Evolutionary conservation across 2,888 invertebrate species (phyloP).

Genomic region (Loripinus fragilis): DNA sequence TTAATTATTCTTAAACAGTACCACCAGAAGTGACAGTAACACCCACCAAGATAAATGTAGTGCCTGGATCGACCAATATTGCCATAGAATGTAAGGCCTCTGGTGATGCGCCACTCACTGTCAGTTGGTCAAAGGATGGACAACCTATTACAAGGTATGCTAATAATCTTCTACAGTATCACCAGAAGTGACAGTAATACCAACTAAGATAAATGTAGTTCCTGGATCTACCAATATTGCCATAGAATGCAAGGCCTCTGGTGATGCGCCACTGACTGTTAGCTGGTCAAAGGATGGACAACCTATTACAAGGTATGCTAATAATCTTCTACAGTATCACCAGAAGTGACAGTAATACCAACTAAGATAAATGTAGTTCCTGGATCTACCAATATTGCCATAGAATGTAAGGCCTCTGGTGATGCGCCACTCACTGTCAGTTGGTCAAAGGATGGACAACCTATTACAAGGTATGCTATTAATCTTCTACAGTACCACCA

Average conservation of each 20-base stretch:
- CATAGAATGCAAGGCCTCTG: conserved; percentile 55
- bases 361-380: conserved; percentile 34
- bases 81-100: conserved; percentile 54
- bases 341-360: conserved; percentile 46
- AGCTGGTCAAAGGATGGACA: conserved; percentile 60
- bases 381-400: conserved; percentile 44
- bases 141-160: conserved; percentile 35
- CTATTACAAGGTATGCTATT: conserved; percentile 40
- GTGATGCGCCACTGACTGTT: conserved; percentile 57
- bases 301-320: conserved; percentile 38
- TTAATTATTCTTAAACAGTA: too few relatives aligned
- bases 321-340: conserved; percentile 44
- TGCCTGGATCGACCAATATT: conserved; percentile 40
- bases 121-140: conserved; percentile 62
- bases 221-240: conserved; percentile 46
- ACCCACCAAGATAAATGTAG: conserved; percentile 38
- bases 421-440: conserved; percentile 55
- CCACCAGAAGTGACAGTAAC: conserved; percentile 49
- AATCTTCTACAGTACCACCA: conserved; percentile 46
- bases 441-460: conserved; percentile 59
- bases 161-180: conserved; percentile 46
- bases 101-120: conserved; percentile 56
- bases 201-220: conserved; percentile 35
- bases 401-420: conserved; percentile 58
- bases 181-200: conserved; percentile 44